These are phyloP conservation scores for Holothuria scabra DNA, from an alignment of 53 echinoderm and acorn worm species.

Conservation along the genomic window DNA sequence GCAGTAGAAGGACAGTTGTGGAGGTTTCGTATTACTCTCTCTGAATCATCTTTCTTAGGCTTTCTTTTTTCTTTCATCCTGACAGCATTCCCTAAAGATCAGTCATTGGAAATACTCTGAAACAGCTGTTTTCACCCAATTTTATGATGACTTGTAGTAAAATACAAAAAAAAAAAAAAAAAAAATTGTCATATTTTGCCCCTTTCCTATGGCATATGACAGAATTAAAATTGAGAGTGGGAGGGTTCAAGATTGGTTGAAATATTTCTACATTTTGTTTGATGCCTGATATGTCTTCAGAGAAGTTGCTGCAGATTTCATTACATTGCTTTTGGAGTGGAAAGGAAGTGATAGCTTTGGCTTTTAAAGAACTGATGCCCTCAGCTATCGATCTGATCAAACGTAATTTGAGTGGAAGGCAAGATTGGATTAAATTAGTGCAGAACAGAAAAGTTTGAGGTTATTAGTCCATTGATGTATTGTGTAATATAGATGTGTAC, in stretches of 20 bases:
- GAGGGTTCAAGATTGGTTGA: neutral
- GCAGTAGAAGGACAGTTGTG: too few species aligned
- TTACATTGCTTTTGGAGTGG: constrained; percentile 7
- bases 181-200: neutral
- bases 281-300: constrained; percentile 4
- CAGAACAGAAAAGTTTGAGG: too few species aligned
- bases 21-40: too few species aligned
- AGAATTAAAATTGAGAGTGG: neutral
- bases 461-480: too few species aligned
- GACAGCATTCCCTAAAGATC: constrained; percentile 24
- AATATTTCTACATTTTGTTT: constrained; percentile 5
- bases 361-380: constrained; percentile 25
- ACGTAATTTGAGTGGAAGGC: constrained; percentile 14
- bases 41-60: too few species aligned
- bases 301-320: constrained; percentile 3
- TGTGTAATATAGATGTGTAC: too few species aligned
- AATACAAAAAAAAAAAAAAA: neutral
- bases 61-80: too few species aligned
- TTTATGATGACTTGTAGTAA: neutral
- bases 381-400: constrained; percentile 30
- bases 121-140: constrained; percentile 33
- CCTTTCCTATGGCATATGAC: constrained; percentile 7
- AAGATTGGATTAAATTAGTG: neutral
- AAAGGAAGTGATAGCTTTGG: neutral
- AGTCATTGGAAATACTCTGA: constrained; percentile 26